These are phyloP conservation scores for Macrochelys suwanniensis DNA, from an alignment of 2,797 vertebrate genomes.

Conservation along the genomic window DNA sequence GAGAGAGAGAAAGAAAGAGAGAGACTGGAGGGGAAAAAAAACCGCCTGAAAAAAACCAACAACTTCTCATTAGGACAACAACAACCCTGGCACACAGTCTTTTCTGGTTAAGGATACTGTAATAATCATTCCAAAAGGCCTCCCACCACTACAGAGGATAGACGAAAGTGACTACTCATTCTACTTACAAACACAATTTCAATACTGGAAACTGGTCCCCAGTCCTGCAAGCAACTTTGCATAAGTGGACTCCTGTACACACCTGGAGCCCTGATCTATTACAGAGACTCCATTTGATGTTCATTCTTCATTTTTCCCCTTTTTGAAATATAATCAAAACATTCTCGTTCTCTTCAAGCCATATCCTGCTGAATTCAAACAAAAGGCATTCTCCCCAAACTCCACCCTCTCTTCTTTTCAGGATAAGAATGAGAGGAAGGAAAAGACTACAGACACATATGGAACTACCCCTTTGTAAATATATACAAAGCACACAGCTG, in stretches of 20 bases:
- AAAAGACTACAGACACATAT: background rate
- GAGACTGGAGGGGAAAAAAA: background rate
- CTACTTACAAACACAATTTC: background rate
- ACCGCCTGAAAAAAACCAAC: background rate
- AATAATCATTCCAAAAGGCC: background rate
- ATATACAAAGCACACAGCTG: background rate
- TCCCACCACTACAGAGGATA: background rate
- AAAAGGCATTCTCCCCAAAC: background rate
- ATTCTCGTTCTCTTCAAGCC: background rate
- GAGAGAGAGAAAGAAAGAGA: background rate
- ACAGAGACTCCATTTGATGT: background rate
- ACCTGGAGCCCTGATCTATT: accelerated
- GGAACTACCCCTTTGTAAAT: constrained; percentile 42
- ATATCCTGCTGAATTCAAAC: background rate
- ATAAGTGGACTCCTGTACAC: accelerated
- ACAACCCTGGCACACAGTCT: background rate
- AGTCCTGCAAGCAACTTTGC: background rate
- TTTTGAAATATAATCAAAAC: background rate
- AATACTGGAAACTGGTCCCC: accelerated
- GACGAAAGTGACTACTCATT: background rate
- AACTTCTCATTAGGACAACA: background rate
- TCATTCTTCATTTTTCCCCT: background rate
- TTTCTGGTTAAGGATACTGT: background rate
- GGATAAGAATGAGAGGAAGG: constrained; percentile 22
- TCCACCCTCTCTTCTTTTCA: background rate